Percentiles rank a stretch among this genome's conserved stretches.
Evolutionary conservation across 2,797 vertebrate species (phyloP).

Genomic region (Oreonectes daqikongensis): DNA sequence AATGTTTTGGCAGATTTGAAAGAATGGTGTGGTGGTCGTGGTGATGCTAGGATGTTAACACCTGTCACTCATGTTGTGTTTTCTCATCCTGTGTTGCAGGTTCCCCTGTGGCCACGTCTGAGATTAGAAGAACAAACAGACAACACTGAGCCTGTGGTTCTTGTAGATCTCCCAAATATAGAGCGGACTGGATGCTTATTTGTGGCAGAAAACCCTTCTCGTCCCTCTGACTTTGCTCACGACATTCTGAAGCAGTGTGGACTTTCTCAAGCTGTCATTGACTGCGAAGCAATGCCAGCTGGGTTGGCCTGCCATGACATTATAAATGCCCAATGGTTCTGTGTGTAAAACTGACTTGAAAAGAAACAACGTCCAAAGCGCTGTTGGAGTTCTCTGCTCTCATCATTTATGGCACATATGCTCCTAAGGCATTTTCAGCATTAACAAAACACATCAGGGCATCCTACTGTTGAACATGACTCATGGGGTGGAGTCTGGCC

Average conservation of each 20-base stretch:
- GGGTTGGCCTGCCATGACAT: constrained; percentile 64
- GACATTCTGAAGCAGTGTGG: constrained; percentile 49
- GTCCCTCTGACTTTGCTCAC: constrained; percentile 65
- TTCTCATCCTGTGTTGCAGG: constrained; percentile 67
- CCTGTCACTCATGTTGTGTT: constrained; percentile 70
- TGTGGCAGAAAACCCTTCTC: constrained; percentile 68
- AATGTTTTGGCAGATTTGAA: constrained; percentile 14
- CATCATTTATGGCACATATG: constrained; percentile 67
- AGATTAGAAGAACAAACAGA: constrained; percentile 71
- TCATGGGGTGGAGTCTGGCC: constrained; percentile 99
- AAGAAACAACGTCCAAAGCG: constrained; percentile 47
- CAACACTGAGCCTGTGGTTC: constrained; percentile 62
- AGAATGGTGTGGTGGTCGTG: constrained; percentile 16
- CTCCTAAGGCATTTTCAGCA: constrained; percentile 70
- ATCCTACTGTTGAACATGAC: constrained; percentile 98
- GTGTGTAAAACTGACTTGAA: constrained; percentile 57
- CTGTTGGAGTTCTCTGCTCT: constrained; percentile 54
- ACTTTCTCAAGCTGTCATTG: constrained; percentile 38
- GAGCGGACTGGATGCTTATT: constrained; percentile 70
- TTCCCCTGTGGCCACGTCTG: constrained; percentile 63
- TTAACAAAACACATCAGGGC: constrained; percentile 76
- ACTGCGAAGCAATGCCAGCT: constrained; percentile 64
- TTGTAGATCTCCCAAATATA: constrained; percentile 71
- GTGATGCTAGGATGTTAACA: constrained; percentile 70
- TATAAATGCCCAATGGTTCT: constrained; percentile 60